Evolutionary conservation across 2,797 vertebrate genomes (phyloP).

Genomic region (Microtus agrestis): DNA sequence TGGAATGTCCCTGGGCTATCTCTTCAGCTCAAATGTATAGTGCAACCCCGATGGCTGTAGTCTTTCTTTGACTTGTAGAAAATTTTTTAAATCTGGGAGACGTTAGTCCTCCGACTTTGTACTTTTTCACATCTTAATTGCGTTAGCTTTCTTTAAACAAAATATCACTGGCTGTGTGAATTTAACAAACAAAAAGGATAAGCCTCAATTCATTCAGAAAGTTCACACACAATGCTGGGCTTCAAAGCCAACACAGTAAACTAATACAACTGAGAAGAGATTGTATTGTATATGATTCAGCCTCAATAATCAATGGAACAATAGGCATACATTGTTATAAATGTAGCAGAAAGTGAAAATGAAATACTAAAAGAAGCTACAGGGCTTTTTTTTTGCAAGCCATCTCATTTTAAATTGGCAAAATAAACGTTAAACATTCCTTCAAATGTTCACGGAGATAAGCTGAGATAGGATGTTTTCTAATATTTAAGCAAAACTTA

Average conservation of each 20-base stretch:
- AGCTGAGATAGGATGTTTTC: background rate
- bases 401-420: background rate
- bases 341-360: background rate
- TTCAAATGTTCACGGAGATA: background rate
- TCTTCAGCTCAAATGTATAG: background rate
- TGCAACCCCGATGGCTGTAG: background rate
- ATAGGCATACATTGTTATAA: background rate
- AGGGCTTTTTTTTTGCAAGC: background rate
- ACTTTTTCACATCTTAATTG: constrained; percentile 1
- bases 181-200: background rate
- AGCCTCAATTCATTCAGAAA: background rate
- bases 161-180: background rate
- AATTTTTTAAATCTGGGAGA: background rate
- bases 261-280: background rate
- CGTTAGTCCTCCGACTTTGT: background rate
- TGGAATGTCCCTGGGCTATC: rapidly evolving
- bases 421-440: background rate
- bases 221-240: background rate
- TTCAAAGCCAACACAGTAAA: background rate
- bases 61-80: background rate
- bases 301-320: background rate
- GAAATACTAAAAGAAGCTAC: background rate
- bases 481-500: constrained; percentile 13
- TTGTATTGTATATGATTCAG: too few species aligned
- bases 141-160: background rate